Evolutionary conservation across 2,888 invertebrate species (phyloP), one percentile per base, ranked within the genome.

Genomic region (Clostera curtula): DNA sequence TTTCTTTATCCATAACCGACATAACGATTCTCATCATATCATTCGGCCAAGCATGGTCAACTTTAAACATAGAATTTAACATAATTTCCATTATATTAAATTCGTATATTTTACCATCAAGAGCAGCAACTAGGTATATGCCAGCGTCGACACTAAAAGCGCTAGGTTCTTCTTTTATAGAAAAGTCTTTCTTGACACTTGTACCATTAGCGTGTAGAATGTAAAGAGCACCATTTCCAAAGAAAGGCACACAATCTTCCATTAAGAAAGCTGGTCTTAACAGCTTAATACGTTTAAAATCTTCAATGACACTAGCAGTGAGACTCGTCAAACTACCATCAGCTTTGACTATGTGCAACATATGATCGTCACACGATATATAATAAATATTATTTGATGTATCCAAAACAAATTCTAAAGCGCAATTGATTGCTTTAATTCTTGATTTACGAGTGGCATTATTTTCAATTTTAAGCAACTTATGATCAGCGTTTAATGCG

Each of bases 61-160:
- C 34, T 0, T 65, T 59, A 34, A 72, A 75, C 65, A 75, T 68
- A 1, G 73, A 70, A 9, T 60, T 56, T 1, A 72, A 25, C 4
- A 75, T 22, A 0, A 65, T 51, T 11, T 75, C 75, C 66, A 75
- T 68, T 0, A 76, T 61, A 47, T 76, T 73, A 34, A 68, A 72
- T 24, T 76, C 76, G 28, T 69, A 76, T 29, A 76, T 68, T 27
- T 66, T 73, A 0, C 76, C 75, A 37, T 76, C 43, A 2, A 68
- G 19, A 1, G 76, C 73, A 1, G 63, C 63, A 1, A 73, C 66
- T 5, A 76, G 27, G 24, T 76, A 75, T 8, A 76, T 52, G 2
- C 65, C 60, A 2, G 74, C 62, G 26, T 76, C 75, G 0, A 75
- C 55, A 29, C 75, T 77, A 12, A 56, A 61, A 1, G 76, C 76